Conservation (phyloP, 2,797 vertebrate species). For the Lindbergichthys nudifrons region DNA sequence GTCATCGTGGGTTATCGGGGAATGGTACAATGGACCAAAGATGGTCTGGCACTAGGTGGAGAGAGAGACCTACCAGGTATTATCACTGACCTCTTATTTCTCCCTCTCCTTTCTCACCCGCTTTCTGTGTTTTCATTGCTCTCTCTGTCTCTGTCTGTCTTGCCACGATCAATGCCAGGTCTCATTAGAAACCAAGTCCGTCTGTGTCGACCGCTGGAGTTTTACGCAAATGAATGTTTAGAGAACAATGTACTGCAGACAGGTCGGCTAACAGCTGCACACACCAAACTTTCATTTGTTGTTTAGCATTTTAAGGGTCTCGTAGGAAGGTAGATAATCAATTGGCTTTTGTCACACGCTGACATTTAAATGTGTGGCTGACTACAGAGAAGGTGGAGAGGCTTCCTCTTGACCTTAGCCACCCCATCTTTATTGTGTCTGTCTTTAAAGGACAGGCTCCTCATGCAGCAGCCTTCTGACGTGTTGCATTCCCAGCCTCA, state of each 20-base stretch:
- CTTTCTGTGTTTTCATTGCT: constrained; percentile 44
- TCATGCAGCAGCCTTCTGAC: constrained; percentile 61
- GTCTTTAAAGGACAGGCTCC: constrained; percentile 73
- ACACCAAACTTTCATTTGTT: constrained; percentile 81
- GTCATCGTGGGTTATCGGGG: constrained; percentile 88
- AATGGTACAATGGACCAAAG: constrained; percentile 95
- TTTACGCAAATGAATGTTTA: constrained; percentile 77
- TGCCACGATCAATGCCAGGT: constrained; percentile 71
- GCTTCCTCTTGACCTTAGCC: constrained; percentile 74
- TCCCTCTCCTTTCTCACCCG: not conserved
- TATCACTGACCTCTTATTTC: constrained; percentile 11
- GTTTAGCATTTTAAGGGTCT: constrained; percentile 83
- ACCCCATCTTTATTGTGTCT: constrained; percentile 73
- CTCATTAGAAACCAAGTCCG: constrained; percentile 75
- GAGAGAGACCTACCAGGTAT: constrained; percentile 92
- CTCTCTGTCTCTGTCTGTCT: constrained; percentile 56
- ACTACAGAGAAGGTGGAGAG: constrained; percentile 58
- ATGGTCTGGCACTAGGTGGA: constrained; percentile 91
- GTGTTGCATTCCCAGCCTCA: constrained; percentile 63
- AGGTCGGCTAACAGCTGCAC: constrained; percentile 56
- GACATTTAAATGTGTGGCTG: constrained; percentile 82
- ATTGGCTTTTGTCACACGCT: constrained; percentile 80
- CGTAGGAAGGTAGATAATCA: constrained; percentile 83
- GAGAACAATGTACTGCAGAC: constrained; percentile 66
- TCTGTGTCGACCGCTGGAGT: constrained; percentile 68